These are phyloP conservation scores for Octomys mimax DNA, from an alignment of 2,797 vertebrate species.

Conservation along the genomic window DNA sequence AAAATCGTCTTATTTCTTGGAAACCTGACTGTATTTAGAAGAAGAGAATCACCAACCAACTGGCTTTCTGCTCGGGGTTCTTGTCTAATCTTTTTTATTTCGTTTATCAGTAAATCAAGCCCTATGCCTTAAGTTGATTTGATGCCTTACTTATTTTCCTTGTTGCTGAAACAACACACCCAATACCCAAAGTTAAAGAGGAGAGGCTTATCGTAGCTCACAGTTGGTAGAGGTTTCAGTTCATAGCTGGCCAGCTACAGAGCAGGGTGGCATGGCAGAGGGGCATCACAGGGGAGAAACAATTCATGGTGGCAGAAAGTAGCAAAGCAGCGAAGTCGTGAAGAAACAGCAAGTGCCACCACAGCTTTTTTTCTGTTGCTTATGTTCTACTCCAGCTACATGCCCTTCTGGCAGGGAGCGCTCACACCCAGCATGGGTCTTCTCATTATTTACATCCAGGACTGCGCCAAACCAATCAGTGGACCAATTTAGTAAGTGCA, in stretches of 20 bases:
- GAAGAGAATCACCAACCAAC: not conserved
- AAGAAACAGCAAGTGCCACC: not conserved
- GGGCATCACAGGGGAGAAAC: not conserved
- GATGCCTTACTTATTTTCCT: not conserved
- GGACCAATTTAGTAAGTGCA: not conserved
- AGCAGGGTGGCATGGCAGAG: not conserved
- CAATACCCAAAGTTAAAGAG: not conserved
- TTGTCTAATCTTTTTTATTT: not conserved
- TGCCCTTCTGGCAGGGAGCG: not conserved
- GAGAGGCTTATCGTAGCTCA: not conserved
- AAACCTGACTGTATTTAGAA: not conserved
- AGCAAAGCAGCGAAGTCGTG: not conserved
- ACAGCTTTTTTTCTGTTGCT: not conserved
- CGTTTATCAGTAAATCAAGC: conserved; percentile 13
- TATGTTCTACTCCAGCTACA: not conserved
- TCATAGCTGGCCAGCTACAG: not conserved
- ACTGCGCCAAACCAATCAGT: not conserved
- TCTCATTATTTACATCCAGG: not conserved
- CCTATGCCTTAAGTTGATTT: not conserved
- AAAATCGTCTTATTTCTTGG: not conserved
- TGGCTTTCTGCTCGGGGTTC: not conserved
- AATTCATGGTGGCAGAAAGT: not conserved
- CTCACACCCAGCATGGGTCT: not conserved
- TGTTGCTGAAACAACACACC: not conserved
- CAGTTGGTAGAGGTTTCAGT: not conserved